Conservation (phyloP, 2,888 invertebrate species). For the Drosophila testacea region DNA sequence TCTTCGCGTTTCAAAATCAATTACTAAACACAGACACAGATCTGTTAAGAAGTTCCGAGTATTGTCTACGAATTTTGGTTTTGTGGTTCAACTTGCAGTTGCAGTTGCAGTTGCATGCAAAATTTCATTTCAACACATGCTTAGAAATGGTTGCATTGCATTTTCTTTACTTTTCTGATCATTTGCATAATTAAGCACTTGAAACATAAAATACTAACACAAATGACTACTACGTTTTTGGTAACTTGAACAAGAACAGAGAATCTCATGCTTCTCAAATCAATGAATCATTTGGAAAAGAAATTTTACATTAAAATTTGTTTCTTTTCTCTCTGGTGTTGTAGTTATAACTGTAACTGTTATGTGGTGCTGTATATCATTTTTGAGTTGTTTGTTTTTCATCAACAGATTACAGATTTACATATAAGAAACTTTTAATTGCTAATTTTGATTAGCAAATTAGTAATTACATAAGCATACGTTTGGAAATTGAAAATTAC, state of each 20-base stretch:
- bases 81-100: constrained; percentile 44
- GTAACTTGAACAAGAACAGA: not conserved
- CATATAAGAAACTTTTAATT: not conserved
- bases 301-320: not conserved
- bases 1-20: constrained; percentile 60
- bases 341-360: constrained; percentile 27
- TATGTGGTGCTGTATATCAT: constrained; percentile 42
- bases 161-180: constrained; percentile 31
- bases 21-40: constrained; percentile 47
- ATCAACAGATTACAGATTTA: constrained; percentile 31
- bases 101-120: constrained; percentile 29
- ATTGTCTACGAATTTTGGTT: constrained; percentile 53
- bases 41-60: constrained; percentile 9
- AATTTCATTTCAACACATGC: constrained; percentile 53
- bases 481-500: too few relatives aligned
- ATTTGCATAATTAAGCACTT: constrained; percentile 61
- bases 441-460: too few relatives aligned
- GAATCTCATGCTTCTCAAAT: constrained; percentile 24
- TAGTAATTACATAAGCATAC: too few relatives aligned
- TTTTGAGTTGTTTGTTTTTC: constrained; percentile 7
- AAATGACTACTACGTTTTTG: constrained; percentile 6
- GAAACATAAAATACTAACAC: constrained; percentile 28
- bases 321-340: constrained; percentile 23
- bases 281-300: not conserved
- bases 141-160: constrained; percentile 33